These are phyloP conservation scores for Pissodes strobi DNA, from an alignment of 1,140 invertebrate species.

Conservation along the genomic window DNA sequence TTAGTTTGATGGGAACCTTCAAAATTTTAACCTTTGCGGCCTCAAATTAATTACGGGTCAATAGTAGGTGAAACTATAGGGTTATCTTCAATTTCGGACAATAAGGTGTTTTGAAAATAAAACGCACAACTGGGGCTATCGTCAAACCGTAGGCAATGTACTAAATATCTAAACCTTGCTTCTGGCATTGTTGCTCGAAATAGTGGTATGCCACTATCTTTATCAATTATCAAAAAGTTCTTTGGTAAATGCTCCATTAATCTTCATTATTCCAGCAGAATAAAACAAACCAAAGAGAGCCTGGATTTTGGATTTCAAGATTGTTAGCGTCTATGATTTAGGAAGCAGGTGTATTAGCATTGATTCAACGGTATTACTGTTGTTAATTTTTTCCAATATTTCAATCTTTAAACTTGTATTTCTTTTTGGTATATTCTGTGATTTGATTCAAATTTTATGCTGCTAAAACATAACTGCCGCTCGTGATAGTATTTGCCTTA, in stretches of 20 bases:
- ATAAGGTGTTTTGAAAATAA: too few relatives aligned
- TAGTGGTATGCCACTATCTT: neutral
- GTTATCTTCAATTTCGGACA: too few relatives aligned
- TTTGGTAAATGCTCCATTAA: neutral
- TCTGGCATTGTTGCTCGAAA: neutral
- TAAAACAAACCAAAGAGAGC: too few relatives aligned
- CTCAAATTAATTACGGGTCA: too few relatives aligned
- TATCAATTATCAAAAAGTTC: neutral
- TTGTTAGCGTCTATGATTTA: neutral
- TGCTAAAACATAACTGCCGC: slow-evolving; percentile 1
- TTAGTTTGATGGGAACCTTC: slow-evolving; percentile 3
- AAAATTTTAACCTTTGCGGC: slow-evolving; percentile 8
- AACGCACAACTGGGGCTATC: too few relatives aligned
- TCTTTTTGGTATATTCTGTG: slow-evolving; percentile 10
- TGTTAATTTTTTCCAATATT: neutral
- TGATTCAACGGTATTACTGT: neutral
- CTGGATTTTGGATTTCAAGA: neutral
- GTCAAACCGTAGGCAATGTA: neutral
- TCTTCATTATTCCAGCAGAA: neutral
- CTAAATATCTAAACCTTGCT: neutral
- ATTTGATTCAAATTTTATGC: neutral
- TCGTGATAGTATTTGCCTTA: neutral
- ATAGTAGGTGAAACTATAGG: too few relatives aligned
- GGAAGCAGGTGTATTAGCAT: neutral
- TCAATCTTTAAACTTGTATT: slow-evolving; percentile 2